These are phyloP conservation scores for Drosophila eugracilis DNA, from an alignment of 1,140 invertebrate genomes.

Conservation along the genomic window DNA sequence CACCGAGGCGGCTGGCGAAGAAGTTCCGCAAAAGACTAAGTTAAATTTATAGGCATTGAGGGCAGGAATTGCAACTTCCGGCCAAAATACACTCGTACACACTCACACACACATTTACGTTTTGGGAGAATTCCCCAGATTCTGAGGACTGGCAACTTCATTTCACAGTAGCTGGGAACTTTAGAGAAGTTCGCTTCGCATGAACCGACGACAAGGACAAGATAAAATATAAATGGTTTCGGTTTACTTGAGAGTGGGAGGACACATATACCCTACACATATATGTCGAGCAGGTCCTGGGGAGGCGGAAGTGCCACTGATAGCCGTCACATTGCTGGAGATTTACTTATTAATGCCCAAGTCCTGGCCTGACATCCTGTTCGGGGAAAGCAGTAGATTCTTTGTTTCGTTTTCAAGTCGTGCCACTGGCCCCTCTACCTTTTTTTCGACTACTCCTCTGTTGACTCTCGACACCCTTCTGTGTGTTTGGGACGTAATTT, in stretches of 20 bases:
- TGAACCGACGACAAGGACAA: constrained; percentile 60
- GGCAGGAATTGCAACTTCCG: constrained; percentile 78
- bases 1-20: constrained; percentile 34
- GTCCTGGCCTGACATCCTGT: constrained; percentile 57
- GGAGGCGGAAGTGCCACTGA: constrained; percentile 72
- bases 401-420: constrained; percentile 66
- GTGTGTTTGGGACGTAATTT: constrained; percentile 71
- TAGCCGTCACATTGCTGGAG: constrained; percentile 80
- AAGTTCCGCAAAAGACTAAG: constrained; percentile 67
- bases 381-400: constrained; percentile 19
- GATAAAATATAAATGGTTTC: constrained; percentile 81
- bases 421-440: constrained; percentile 11
- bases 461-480: constrained; percentile 78
- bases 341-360: constrained; percentile 78
- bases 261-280: constrained; percentile 4
- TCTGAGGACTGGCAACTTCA: constrained; percentile 64
- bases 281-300: constrained; percentile 1
- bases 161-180: constrained; percentile 66
- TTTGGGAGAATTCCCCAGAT: constrained; percentile 34
- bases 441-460: constrained; percentile 39
- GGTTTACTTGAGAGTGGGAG: constrained; percentile 50
- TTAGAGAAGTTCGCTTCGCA: constrained; percentile 64
- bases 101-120: constrained; percentile 19
- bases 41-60: constrained; percentile 80
- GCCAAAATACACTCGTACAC: constrained; percentile 51